phyloP scores from a whole-genome alignment of 1,140 invertebrate genomes.

The Papilio polytes region DNA sequence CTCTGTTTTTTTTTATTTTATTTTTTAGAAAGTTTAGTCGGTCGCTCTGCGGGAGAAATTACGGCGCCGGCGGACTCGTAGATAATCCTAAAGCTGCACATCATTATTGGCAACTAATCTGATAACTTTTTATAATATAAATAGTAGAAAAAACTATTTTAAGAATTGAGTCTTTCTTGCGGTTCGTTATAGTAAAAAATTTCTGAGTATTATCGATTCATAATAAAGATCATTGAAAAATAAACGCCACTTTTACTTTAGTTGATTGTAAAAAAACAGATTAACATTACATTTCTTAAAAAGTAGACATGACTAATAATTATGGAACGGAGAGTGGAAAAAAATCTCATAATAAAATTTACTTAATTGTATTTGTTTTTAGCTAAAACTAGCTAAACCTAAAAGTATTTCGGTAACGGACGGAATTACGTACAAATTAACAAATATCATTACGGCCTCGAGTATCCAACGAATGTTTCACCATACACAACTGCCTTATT shows the following conservation, averaged over 20 bases:
- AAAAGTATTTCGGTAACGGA: constrained; percentile 81
- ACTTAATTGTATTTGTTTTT: constrained; percentile 72
- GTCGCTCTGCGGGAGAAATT: constrained; percentile 79
- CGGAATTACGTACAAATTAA: constrained; percentile 82
- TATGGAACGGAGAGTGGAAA: constrained; percentile 67
- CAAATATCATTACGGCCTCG: constrained; percentile 70
- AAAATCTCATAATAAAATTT: constrained; percentile 69
- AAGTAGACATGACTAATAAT: constrained; percentile 67
- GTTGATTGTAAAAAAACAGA: constrained; percentile 10
- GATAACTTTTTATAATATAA: constrained; percentile 52
- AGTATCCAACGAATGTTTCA: constrained; percentile 60
- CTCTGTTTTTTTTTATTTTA: constrained; percentile 71
- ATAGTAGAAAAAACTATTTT: constrained; percentile 21
- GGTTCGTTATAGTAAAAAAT: not conserved
- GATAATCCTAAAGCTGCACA: constrained; percentile 72
- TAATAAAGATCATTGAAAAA: constrained; percentile 21
- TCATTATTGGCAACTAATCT: constrained; percentile 72
- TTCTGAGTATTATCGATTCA: constrained; percentile 36
- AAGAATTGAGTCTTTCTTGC: constrained; percentile 25
- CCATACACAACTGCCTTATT: constrained; percentile 64
- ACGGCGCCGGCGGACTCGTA: constrained; percentile 66
- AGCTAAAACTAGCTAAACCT: constrained; percentile 79
- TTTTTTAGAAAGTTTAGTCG: constrained; percentile 83
- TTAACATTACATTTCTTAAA: constrained; percentile 30
- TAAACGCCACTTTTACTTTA: constrained; percentile 9